Conservation (phyloP, 1,140 invertebrate genomes). For the Colletes latitarsis region DNA sequence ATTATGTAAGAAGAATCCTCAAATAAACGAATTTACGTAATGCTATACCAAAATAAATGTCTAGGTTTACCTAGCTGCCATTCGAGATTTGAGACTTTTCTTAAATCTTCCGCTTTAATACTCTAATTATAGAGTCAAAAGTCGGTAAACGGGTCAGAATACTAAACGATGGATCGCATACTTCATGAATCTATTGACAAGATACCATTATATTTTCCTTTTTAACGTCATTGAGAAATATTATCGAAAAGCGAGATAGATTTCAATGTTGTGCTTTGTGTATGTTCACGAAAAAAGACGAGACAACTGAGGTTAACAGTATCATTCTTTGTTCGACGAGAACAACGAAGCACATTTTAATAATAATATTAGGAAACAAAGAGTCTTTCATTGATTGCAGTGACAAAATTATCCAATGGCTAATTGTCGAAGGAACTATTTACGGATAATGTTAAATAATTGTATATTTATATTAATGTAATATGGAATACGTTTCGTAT, state of each 20-base stretch:
- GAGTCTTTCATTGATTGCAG: not conserved
- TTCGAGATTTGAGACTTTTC: not conserved
- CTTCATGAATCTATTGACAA: too few species aligned
- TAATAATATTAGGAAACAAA: not conserved
- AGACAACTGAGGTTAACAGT: not conserved
- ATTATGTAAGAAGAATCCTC: not conserved
- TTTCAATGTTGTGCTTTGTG: not conserved
- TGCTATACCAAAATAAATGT: not conserved
- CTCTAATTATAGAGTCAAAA: not conserved
- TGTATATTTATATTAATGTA: not conserved
- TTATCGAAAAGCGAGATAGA: too few species aligned
- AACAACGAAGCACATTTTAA: not conserved
- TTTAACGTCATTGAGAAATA: not conserved
- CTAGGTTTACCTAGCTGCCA: not conserved
- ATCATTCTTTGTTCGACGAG: not conserved
- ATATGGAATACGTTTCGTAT: not conserved
- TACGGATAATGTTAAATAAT: not conserved
- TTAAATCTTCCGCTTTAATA: not conserved
- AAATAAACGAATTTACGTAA: constrained; percentile 16
- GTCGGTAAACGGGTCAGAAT: not conserved
- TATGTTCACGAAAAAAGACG: not conserved
- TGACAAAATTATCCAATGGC: too few species aligned
- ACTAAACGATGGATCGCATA: too few species aligned
- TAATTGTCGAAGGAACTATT: not conserved
- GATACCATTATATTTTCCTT: too few species aligned